Evolutionary conservation across 1,140 invertebrate genomes (phyloP).

Genomic region (Cotesia vestalis): DNA sequence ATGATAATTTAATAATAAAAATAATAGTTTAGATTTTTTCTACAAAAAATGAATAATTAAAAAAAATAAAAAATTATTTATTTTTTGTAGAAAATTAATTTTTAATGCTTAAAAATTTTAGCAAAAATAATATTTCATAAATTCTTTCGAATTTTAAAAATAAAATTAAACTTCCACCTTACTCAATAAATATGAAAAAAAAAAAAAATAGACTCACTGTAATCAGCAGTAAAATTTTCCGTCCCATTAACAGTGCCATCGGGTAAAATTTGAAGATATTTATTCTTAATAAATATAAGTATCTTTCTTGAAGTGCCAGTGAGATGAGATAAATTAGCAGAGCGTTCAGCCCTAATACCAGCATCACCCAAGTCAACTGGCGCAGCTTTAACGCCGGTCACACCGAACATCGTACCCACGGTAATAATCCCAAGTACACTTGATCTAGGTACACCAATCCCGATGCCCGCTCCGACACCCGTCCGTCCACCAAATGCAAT

Average conservation of each 20-base stretch:
- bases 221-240: constrained; percentile 76
- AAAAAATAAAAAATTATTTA: too few relatives aligned
- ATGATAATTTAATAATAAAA: too few relatives aligned
- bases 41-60: too few relatives aligned
- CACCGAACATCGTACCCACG: constrained; percentile 49
- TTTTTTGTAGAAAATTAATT: too few relatives aligned
- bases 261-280: constrained; percentile 78
- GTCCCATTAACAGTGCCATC: constrained; percentile 84
- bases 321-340: constrained; percentile 78
- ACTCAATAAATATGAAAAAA: too few relatives aligned
- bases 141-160: not conserved
- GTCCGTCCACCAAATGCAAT: constrained; percentile 41
- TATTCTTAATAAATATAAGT: constrained; percentile 82
- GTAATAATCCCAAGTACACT: constrained; percentile 41
- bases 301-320: constrained; percentile 78
- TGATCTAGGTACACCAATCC: constrained; percentile 30
- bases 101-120: too few relatives aligned
- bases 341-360: constrained; percentile 67
- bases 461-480: constrained; percentile 14
- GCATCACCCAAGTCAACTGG: constrained; percentile 51
- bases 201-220: constrained; percentile 74
- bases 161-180: constrained; percentile 63
- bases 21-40: too few relatives aligned
- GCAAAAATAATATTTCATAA: too few relatives aligned
- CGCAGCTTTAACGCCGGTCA: constrained; percentile 45